phyloP scores from a whole-genome alignment of 2,888 invertebrate genomes.

The Argyra leucocephala region DNA sequence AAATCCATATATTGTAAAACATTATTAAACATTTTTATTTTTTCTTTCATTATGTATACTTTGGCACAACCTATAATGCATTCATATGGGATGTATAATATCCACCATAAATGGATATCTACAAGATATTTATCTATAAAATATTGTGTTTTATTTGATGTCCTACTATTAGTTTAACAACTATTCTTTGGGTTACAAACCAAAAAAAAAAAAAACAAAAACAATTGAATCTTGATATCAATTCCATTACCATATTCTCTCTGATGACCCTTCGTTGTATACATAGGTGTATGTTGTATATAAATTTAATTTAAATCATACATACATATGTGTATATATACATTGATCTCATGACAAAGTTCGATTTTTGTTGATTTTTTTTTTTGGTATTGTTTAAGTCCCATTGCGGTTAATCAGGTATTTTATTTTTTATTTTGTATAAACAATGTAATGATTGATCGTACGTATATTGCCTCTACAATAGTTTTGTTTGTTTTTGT shows the following conservation, averaged over 20 bases:
- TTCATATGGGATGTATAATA: background rate
- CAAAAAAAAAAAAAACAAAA: background rate
- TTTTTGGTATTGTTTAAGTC: background rate
- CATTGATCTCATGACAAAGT: background rate
- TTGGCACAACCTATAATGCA: too few species aligned
- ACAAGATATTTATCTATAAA: background rate
- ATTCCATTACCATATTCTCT: background rate
- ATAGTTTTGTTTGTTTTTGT: too few species aligned
- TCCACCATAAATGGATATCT: background rate
- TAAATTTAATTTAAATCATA: too few species aligned
- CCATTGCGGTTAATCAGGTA: background rate
- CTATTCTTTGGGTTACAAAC: background rate
- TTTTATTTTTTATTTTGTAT: too few species aligned
- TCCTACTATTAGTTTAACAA: constrained; percentile 4
- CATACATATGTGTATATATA: too few species aligned
- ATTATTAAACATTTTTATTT: too few species aligned
- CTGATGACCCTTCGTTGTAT: background rate
- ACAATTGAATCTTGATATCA: background rate
- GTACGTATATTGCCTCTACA: too few species aligned
- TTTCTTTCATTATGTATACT: too few species aligned
- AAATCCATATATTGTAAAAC: too few species aligned
- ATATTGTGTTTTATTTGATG: background rate
- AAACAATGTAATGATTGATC: too few species aligned
- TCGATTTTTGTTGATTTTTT: background rate
- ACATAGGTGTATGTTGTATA: too few species aligned